Conservation (phyloP, 2,888 invertebrate species). For the Bugula neritina region DNA sequence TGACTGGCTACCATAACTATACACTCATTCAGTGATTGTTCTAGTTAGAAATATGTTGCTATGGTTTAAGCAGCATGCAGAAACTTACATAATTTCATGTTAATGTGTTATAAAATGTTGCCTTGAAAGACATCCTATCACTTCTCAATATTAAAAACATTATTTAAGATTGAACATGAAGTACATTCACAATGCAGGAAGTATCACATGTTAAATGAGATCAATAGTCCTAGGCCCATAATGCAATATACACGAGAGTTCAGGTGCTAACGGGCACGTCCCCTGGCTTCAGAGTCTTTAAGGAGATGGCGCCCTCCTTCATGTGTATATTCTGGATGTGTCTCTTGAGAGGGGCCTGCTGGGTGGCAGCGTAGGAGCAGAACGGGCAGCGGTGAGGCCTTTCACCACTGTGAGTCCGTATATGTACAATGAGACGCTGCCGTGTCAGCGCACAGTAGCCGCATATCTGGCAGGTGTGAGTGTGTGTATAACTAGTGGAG, state of each 20-base stretch:
- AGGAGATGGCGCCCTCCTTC: constrained; percentile 12
- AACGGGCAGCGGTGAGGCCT: constrained; percentile 17
- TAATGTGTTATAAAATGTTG: no score
- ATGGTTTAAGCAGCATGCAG: no score
- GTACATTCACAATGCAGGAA: no score
- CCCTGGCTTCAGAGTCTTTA: background rate
- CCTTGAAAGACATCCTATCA: no score
- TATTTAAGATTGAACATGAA: no score
- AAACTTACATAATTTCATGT: no score
- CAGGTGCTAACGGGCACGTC: background rate
- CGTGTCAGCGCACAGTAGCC: constrained; percentile 18
- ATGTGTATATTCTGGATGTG: constrained; percentile 23
- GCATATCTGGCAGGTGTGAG: constrained; percentile 14
- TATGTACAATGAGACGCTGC: constrained; percentile 11
- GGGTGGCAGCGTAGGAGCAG: constrained; percentile 20
- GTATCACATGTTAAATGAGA: no score
- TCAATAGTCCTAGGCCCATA: no score
- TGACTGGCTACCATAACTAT: no score
- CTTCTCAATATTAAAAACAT: no score
- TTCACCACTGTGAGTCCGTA: constrained; percentile 21
- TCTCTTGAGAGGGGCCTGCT: constrained; percentile 24
- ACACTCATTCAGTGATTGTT: no score
- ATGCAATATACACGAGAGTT: background rate
- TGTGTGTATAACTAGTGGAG: constrained; percentile 15
- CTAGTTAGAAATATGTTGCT: no score